Percentiles rank a stretch among this genome's conserved stretches.
phyloP scores from a whole-genome alignment of 2,888 invertebrate species.

The Orthonychiurus folsomi region DNA sequence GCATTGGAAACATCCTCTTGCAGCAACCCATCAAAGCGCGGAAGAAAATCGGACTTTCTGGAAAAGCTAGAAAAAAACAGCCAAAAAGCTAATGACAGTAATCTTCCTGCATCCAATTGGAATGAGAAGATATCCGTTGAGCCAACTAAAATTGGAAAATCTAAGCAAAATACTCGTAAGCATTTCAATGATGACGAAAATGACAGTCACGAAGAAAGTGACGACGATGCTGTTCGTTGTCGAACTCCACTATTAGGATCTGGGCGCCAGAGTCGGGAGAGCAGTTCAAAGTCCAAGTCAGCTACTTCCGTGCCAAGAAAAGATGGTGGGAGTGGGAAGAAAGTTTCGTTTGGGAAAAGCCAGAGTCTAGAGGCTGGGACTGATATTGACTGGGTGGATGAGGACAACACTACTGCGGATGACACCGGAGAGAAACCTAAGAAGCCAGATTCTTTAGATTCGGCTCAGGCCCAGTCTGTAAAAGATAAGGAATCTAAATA shows the following conservation, averaged over 20 bases:
- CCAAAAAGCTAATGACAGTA: not conserved
- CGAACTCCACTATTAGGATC: constrained; percentile 18
- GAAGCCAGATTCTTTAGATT: no score
- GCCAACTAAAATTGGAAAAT: constrained; percentile 30
- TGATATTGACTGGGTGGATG: no score
- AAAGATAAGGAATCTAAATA: no score
- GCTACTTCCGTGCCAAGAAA: constrained; percentile 21
- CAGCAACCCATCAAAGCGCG: not conserved
- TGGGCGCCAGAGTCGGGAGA: not conserved
- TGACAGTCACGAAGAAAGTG: constrained; percentile 39
- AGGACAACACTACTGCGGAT: no score
- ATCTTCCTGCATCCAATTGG: no score
- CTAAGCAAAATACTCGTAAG: not conserved
- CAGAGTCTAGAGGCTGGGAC: no score
- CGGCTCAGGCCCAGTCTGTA: no score
- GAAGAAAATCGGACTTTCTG: not conserved
- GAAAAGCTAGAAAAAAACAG: not conserved
- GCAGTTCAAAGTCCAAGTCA: constrained; percentile 21
- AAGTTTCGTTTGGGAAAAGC: constrained; percentile 35
- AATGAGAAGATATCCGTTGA: not conserved
- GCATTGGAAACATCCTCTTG: constrained; percentile 41
- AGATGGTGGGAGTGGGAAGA: constrained; percentile 23
- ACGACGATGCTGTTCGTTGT: constrained; percentile 23
- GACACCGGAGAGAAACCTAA: no score
- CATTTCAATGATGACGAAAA: not conserved